Evolutionary conservation across 2,888 invertebrate species (phyloP).

Genomic region (Melitaea athalia): DNA sequence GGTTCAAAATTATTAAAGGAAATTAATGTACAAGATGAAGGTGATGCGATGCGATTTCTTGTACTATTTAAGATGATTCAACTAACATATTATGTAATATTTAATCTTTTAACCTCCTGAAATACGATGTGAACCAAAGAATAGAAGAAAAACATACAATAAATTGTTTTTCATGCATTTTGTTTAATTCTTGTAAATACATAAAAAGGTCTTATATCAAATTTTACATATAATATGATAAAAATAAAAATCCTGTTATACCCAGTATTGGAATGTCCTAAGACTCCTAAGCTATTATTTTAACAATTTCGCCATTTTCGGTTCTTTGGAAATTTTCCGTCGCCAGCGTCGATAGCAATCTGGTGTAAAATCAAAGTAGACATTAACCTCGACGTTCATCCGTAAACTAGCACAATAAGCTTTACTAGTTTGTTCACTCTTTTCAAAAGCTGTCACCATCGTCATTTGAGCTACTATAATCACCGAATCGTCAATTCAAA

Average conservation of each 20-base stretch:
- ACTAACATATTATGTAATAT: not conserved
- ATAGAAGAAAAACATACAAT: not conserved
- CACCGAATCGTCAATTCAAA: slow-evolving; percentile 10
- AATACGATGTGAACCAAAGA: not conserved
- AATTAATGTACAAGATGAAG: not conserved
- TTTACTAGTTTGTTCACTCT: slow-evolving; percentile 48
- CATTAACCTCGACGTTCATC: slow-evolving; percentile 43
- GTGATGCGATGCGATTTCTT: not conserved
- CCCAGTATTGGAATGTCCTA: not conserved
- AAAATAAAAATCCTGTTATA: no score
- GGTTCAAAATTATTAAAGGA: slow-evolving; percentile 14
- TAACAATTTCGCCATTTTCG: not conserved
- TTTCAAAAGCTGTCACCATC: slow-evolving; percentile 44
- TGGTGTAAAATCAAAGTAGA: slow-evolving; percentile 44
- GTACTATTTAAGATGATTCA: not conserved
- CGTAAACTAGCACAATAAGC: slow-evolving; percentile 47
- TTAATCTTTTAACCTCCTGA: not conserved
- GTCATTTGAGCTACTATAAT: slow-evolving; percentile 18
- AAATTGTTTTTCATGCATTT: not conserved
- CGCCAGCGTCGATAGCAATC: slow-evolving; percentile 15
- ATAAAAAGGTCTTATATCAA: no score
- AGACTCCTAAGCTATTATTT: not conserved
- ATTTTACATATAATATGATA: no score
- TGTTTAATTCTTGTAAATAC: no score
- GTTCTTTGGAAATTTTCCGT: slow-evolving; percentile 6